Evolutionary conservation across 2,888 invertebrate species (phyloP).

Genomic region (Nymphalis urticae): DNA sequence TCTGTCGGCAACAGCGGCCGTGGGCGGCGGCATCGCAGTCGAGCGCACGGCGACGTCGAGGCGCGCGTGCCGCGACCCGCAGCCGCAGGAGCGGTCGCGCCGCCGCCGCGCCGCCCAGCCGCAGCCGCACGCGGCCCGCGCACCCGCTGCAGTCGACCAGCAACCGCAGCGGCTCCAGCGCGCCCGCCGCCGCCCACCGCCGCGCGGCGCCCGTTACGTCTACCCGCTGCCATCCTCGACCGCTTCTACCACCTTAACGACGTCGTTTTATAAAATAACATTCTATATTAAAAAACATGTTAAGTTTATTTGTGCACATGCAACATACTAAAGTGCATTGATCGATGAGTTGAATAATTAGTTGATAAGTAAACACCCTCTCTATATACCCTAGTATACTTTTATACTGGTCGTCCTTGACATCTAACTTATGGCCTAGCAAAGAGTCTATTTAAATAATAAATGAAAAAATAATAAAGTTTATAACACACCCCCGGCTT

Average conservation of each 20-base stretch:
- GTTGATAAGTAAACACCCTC: too few relatives aligned
- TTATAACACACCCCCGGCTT: constrained; percentile 67
- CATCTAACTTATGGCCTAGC: too few relatives aligned
- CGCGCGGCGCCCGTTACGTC: constrained; percentile 89
- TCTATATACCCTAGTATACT: too few relatives aligned
- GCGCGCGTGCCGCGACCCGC: constrained; percentile 85
- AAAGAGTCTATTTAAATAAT: too few relatives aligned
- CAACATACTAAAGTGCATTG: too few relatives aligned
- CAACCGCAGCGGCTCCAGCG: constrained; percentile 84
- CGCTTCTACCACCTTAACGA: constrained; percentile 39
- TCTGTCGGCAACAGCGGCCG: constrained; percentile 89
- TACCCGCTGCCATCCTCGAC: constrained; percentile 92
- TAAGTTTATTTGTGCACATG: too few relatives aligned
- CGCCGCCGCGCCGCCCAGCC: constrained; percentile 80
- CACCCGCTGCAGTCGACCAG: constrained; percentile 93
- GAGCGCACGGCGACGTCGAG: constrained; percentile 90
- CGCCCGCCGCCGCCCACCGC: constrained; percentile 67
- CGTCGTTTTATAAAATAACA: not conserved
- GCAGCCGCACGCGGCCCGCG: constrained; percentile 86
- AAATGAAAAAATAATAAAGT: not conserved
- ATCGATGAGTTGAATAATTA: too few relatives aligned
- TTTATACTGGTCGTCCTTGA: too few relatives aligned
- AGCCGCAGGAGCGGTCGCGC: constrained; percentile 92
- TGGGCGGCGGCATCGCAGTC: constrained; percentile 86
- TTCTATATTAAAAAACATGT: not conserved